phyloP scores from a whole-genome alignment of 1,140 invertebrate species.

The Cecropterus lyciades region DNA sequence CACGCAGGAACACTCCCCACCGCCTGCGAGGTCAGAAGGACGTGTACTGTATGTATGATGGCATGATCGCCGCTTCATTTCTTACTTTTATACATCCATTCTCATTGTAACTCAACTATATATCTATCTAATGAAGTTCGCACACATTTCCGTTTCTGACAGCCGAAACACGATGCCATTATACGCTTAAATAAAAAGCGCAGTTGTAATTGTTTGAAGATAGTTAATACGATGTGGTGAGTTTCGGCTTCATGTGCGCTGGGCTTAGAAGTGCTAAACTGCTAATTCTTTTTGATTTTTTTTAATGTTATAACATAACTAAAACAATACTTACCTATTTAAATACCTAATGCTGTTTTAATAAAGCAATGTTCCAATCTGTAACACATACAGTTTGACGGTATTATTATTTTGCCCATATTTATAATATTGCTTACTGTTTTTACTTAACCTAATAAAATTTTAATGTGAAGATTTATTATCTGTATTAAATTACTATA shows the following conservation, averaged over 20 bases:
- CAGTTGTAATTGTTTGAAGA: not conserved
- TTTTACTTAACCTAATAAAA: not conserved
- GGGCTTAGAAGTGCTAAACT: not conserved
- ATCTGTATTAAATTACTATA: not conserved
- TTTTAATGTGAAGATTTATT: not conserved
- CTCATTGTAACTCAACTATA: not conserved
- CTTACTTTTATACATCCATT: constrained; percentile 53
- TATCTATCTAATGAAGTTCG: not conserved
- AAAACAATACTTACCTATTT: not conserved
- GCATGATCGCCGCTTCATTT: constrained; percentile 79
- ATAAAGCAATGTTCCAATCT: not conserved
- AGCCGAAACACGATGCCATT: not conserved
- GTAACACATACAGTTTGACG: not conserved
- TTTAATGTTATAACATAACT: too few species aligned
- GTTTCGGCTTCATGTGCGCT: not conserved
- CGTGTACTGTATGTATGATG: constrained; percentile 86
- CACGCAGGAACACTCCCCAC: constrained; percentile 91
- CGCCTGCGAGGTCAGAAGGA: constrained; percentile 91
- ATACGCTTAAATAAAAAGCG: too few species aligned
- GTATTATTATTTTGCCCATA: too few species aligned
- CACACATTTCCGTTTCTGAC: not conserved
- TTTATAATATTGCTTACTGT: too few species aligned
- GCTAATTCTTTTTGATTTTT: not conserved
- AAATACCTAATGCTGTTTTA: not conserved
- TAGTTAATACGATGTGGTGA: not conserved